These are phyloP conservation scores for Microvelia longipes DNA, from an alignment of 1,140 invertebrate species.

Conservation along the genomic window DNA sequence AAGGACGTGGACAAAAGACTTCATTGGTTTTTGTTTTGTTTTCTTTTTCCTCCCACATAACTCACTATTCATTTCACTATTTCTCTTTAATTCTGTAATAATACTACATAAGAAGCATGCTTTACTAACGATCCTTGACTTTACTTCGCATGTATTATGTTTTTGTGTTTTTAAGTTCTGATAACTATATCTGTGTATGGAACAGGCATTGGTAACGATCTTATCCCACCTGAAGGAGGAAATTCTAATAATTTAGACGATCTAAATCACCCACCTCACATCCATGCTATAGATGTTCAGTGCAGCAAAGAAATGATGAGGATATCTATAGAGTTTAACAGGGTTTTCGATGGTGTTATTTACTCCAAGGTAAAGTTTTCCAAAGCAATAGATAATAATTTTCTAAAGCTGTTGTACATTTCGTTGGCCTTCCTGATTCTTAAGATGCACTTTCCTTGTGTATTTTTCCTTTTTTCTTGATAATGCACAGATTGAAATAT, in stretches of 20 bases:
- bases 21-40: too few species aligned
- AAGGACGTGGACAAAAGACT: too few species aligned
- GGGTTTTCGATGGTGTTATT: conserved; percentile 56
- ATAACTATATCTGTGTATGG: too few species aligned
- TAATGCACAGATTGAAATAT: too few species aligned
- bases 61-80: too few species aligned
- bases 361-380: conserved; percentile 49
- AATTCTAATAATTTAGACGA: background rate
- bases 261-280: conserved; percentile 41
- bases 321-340: conserved; percentile 62
- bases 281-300: conserved; percentile 55
- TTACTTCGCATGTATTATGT: too few species aligned
- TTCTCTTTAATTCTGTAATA: too few species aligned
- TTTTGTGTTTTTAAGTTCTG: too few species aligned
- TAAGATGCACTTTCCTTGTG: conserved; percentile 7
- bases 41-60: too few species aligned
- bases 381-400: background rate
- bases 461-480: background rate
- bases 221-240: background rate
- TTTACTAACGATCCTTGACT: too few species aligned
- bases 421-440: background rate
- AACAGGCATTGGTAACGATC: background rate
- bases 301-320: conserved; percentile 71
- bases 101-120: too few species aligned
- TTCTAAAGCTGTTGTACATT: background rate